Percentiles rank a stretch among this genome's conserved stretches.
Evolutionary conservation across 2,888 invertebrate genomes (phyloP).

Genomic region (Nineta flava): DNA sequence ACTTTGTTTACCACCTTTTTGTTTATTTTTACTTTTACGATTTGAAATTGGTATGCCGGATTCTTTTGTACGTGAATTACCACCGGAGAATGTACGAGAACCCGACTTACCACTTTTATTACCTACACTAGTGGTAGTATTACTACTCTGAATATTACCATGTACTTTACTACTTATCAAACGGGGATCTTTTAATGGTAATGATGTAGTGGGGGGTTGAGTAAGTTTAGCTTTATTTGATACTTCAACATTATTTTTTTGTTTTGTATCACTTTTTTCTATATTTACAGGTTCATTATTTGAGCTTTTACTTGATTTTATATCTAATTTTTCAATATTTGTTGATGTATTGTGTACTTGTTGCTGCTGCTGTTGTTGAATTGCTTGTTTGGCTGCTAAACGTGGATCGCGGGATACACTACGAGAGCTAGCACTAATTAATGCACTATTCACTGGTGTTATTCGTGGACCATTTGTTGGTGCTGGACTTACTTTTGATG

Average conservation of each 20-base stretch:
- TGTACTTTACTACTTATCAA: slow-evolving; percentile 19
- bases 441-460: slow-evolving; percentile 31
- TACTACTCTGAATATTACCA: slow-evolving; percentile 1
- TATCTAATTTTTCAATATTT: slow-evolving; percentile 18
- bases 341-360: slow-evolving; percentile 3
- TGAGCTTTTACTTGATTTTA: slow-evolving; percentile 19
- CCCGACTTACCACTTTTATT: slow-evolving; percentile 1
- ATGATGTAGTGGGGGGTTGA: slow-evolving; percentile 20
- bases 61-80: slow-evolving; percentile 1
- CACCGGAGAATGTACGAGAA: not conserved
- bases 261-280: slow-evolving; percentile 1
- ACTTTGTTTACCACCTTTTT: slow-evolving; percentile 2
- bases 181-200: slow-evolving; percentile 25
- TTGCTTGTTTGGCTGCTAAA: slow-evolving; percentile 20
- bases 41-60: slow-evolving; percentile 14
- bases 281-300: slow-evolving; percentile 14
- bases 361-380: slow-evolving; percentile 9
- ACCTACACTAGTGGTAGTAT: too few relatives aligned
- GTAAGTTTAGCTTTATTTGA: slow-evolving; percentile 29
- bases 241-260: slow-evolving; percentile 16
- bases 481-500: slow-evolving; percentile 18
- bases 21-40: slow-evolving; percentile 1
- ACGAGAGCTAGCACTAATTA: slow-evolving; percentile 20
- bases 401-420: slow-evolving; percentile 26
- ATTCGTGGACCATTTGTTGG: slow-evolving; percentile 29